Conservation (phyloP, 2,113 vertebrate species). For the Fulica atra region DNA sequence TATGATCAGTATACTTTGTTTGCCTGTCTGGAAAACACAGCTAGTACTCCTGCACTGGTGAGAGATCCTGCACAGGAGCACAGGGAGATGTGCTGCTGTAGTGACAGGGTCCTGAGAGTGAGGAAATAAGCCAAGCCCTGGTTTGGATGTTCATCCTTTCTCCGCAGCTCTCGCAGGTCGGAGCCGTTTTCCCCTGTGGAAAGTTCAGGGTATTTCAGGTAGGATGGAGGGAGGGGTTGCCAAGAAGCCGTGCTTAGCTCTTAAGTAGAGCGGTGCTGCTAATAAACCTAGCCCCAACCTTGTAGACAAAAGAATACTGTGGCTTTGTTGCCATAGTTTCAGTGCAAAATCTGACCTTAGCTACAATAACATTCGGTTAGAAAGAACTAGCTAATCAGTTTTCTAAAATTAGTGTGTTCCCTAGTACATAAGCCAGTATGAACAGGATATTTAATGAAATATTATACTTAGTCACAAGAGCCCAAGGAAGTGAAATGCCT, state of each 20-base stretch:
- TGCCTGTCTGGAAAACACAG: neutral
- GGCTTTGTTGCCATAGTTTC: conserved; percentile 83
- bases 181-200: neutral
- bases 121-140: neutral
- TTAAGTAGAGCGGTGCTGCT: conserved; percentile 39
- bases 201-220: conserved; percentile 48
- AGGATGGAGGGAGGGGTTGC: neutral
- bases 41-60: neutral
- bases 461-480: conserved; percentile 69
- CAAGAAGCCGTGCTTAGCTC: conserved; percentile 38
- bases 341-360: conserved; percentile 81
- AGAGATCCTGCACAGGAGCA: neutral
- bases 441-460: conserved; percentile 78
- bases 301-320: conserved; percentile 66
- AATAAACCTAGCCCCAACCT: conserved; percentile 66
- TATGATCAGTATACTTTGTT: accelerated
- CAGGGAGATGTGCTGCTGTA: neutral
- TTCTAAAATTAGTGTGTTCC: conserved; percentile 83
- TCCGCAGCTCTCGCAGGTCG: neutral
- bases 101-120: neutral
- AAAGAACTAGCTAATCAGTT: conserved; percentile 81
- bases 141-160: neutral
- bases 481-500: conserved; percentile 66
- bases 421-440: conserved; percentile 74
- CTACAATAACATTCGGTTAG: conserved; percentile 76